Evolutionary conservation across 1,140 invertebrate genomes (phyloP), one percentile per base, ranked within the genome.

Genomic region (Holcopasites calliopsidis): DNA sequence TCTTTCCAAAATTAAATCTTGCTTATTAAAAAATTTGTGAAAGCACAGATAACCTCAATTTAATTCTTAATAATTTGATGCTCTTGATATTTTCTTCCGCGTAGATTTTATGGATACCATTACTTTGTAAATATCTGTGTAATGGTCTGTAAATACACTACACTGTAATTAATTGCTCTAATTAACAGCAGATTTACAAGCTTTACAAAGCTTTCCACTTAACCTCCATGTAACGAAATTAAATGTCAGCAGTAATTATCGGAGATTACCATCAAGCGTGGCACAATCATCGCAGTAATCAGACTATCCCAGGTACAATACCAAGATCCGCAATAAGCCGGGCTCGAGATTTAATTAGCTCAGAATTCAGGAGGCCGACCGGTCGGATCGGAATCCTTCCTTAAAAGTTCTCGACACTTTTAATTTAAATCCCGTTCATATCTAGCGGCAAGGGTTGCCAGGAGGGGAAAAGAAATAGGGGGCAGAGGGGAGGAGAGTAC

Each of bases 341-440:
- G 61, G 61, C 50, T 72, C 68, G 50, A 35, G 78, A 88, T 90
- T 89, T 88, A 90, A 89, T 90, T 89, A 89, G 75, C 79, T 88
- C 77, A 42, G 77, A 65, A 82, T 80, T 77, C 77, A 83, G 80
- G 66, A n/a, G n/a, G n/a, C n/a, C 69, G 75, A 57, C 61, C 49
- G 55, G 55, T 77, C 44, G 40, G 44, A 40, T 71, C 73, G 82
- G 78, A 87, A 82, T 86, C 85, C 80, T 82, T 49, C 49, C 74
- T 79, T 79, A 83, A 87, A 89, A 89, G 83, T 89, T 86, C 77
- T 74, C 72, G 83, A 87, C 88, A 88, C 87, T 89, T 90, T 90
- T 87, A 86, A 89, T 90, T 90, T 87, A 87, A 89, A 87, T 88
- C 82, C 79, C 77, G 77, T 88, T 89, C 87, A 89, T 88, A 89